Evolutionary conservation across 2,888 invertebrate genomes (phyloP), one percentile per base, ranked within the genome.

Genomic region (Taphrorychus bicolor): DNA sequence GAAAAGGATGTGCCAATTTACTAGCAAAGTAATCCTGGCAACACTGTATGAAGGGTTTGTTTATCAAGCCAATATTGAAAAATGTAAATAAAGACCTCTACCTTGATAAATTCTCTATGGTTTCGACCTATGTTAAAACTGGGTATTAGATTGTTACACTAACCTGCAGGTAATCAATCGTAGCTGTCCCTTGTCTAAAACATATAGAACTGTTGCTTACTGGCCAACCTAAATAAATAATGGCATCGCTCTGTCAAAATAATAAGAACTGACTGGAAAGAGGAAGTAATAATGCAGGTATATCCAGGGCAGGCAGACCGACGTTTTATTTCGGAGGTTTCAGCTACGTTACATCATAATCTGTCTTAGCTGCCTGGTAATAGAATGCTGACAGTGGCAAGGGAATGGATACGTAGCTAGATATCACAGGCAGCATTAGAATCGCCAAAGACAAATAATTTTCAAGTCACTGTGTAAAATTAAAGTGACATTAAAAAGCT

Each of bases 241-340:
- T 17, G 16, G 14, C 45, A 5, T 17, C 17, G 17, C 45, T 45
- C 45, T 45, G 45, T 45, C 45, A 45, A 45, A 45, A 45, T 45
- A 45, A 45, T 45, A 45, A 45, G 45, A 45, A 45, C 45, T 45
- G 45, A 45, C 45, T 45, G 14, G 45, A 17, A 45, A 17, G n/a
- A 45, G 45, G 45, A 45, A 45, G 45, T 45, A 45, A 45, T 45
- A 45, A 45, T 16, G 14, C 45, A 45, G 45, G 16, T 45, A 17
- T 5, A 17, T 2, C 4, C 17, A 14, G 17, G 17, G 14, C 2
- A 17, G 14, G 14, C 17, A 16, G 7, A 16, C 17, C 45, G 14
- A 17, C 45, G 14, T 45, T 45, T 45, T 45, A 45, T 5, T 45
- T 45, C 17, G 45, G 45, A 45, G 17, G 45, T 45, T 45, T 45